A percentile compares a stretch with the other conserved stretches of the same genome.
Evolutionary conservation across 2,888 invertebrate species (phyloP).

Genomic region (Sminthurides aquaticus): DNA sequence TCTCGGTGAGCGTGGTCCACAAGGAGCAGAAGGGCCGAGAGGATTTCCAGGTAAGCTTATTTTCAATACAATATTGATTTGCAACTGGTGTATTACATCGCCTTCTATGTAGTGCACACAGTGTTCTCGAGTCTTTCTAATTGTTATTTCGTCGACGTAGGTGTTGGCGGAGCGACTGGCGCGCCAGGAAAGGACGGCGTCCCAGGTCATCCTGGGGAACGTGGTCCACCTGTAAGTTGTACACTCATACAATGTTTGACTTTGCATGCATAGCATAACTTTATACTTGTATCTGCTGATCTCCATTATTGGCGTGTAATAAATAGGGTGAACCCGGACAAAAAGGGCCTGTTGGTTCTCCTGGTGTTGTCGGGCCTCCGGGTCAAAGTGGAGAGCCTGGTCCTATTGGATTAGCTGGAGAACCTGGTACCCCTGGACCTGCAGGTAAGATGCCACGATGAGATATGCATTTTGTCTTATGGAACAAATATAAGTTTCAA

Average conservation of each 20-base stretch:
- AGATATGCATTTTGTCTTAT: constrained; percentile 21
- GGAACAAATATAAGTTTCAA: too few species aligned
- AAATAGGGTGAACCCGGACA: constrained; percentile 64
- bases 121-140: too few species aligned
- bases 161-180: constrained; percentile 64
- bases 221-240: constrained; percentile 64
- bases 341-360: constrained; percentile 60
- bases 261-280: neutral
- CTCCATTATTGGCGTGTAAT: too few species aligned
- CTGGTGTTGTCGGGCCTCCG: constrained; percentile 64
- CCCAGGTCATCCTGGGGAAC: constrained; percentile 58
- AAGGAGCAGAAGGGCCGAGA: constrained; percentile 62
- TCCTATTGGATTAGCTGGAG: constrained; percentile 53
- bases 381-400: constrained; percentile 57
- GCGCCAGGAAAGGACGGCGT: constrained; percentile 67
- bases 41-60: constrained; percentile 58
- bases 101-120: too few species aligned
- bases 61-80: too few species aligned
- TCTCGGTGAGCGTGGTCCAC: constrained; percentile 47
- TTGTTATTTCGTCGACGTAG: too few species aligned
- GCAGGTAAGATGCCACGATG: constrained; percentile 49
- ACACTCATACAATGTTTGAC: neutral
- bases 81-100: too few species aligned
- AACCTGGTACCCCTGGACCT: constrained; percentile 55
- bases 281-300: too few species aligned